Base-by-base conservation (phyloP, 2,113 vertebrate species). In the Taurulus bubalis region DNA sequence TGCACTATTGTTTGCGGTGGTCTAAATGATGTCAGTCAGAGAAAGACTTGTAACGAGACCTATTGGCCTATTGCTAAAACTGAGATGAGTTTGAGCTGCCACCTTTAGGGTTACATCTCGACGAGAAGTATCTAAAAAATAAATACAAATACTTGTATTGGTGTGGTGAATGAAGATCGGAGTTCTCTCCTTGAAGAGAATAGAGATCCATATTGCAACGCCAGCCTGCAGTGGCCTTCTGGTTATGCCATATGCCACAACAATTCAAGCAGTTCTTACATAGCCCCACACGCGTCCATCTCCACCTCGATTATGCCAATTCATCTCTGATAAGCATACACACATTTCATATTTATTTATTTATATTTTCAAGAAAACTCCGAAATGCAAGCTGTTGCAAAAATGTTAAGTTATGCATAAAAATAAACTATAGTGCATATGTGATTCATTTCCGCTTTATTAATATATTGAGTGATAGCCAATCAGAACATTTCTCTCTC, bases 171-270 rank as follows among this genome's bases (percentile, higher is more conserved):
- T 24, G 24, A 32, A 66, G 63, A 81, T 63, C 56, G 40, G 16
- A 10, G 65, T 69, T 77, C 14, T 71, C 32, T 75, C 18, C 11
- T 66, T 79, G 32, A 45, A 70, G 71, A 51, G 85, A 79, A 77
- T 75, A 67, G 32, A 73, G 71, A 83, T 80, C 71, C n/a, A 72
- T 68, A 79, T 68, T 76, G 81, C 80, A 70, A 60, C 75, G 70
- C 86, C 78, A 76, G 71, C 32, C 69, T 75, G 71, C 71, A 70
- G 71, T 67, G 68, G 67, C 75, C 83, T 81, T 81, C 80, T 89
- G 87, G 66, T 85, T 78, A 64, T 84, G 88, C 84, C 88, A 91
- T 92, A 88, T 91, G 72, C 49, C 86, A 83, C 85, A 66, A 83
- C 70, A 84, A 85, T 89, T 87, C 85, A 85, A 42, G 66, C 79